phyloP scores from a whole-genome alignment of 2,888 invertebrate species.

The Calliopum simillimum region DNA sequence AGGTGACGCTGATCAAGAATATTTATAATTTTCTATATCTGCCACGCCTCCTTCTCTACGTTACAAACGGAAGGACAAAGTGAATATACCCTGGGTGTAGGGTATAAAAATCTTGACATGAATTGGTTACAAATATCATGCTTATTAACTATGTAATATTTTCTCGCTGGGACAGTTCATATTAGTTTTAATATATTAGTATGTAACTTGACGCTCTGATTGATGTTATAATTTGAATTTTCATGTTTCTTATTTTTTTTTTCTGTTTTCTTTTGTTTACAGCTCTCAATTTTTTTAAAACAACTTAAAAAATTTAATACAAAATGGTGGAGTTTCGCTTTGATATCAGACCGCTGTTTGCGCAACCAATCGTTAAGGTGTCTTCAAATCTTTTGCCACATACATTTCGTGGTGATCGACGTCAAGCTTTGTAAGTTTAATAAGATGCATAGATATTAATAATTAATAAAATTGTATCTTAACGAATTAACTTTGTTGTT shows the following conservation, averaged over 20 bases:
- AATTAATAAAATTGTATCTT: slow-evolving; percentile 32
- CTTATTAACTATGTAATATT: too few species aligned
- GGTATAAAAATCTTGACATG: too few species aligned
- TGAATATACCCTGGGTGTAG: too few species aligned
- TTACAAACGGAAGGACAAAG: too few species aligned
- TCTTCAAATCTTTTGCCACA: slow-evolving; percentile 69
- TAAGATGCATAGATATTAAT: slow-evolving; percentile 32
- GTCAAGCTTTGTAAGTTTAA: slow-evolving; percentile 68
- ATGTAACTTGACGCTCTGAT: too few species aligned
- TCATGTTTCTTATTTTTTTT: background rate
- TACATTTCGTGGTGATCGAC: slow-evolving; percentile 69
- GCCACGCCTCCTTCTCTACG: too few species aligned
- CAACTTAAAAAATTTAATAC: slow-evolving; percentile 20
- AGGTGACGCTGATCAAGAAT: too few species aligned
- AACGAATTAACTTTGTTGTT: slow-evolving; percentile 21
- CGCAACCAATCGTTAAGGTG: slow-evolving; percentile 69
- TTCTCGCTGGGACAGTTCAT: too few species aligned
- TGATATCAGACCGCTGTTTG: slow-evolving; percentile 69
- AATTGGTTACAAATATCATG: too few species aligned
- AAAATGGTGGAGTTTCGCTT: slow-evolving; percentile 71
- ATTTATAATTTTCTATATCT: too few species aligned
- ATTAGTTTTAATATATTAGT: too few species aligned
- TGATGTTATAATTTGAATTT: background rate
- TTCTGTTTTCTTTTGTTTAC: background rate
- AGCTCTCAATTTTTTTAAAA: slow-evolving; percentile 15